Evolutionary conservation across 2,888 invertebrate species (phyloP), one percentile per base, ranked within the genome.

Genomic region (Oxyscelio sp.): DNA sequence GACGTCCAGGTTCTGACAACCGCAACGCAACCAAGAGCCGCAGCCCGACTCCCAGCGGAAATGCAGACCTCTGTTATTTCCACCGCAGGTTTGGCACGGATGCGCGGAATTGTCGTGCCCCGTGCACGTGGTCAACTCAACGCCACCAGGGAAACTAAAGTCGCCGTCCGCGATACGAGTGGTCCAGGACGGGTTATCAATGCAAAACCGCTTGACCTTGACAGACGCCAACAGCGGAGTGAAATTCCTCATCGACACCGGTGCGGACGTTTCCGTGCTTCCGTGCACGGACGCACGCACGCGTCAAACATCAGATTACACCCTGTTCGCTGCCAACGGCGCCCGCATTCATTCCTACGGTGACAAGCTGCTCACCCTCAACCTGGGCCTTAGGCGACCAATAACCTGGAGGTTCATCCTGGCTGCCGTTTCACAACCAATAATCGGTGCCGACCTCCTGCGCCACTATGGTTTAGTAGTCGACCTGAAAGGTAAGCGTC

Each of bases 261-360:
- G 34, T 9, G 34, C 48, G 78, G 86, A 31, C 21, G 81, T 24
- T 11, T 73, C 50, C 0, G 17, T 13, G 4, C 50, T 15, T 38
- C 66, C 9, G 43, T 19, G 45, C 19, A 4, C 34, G 34, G 34
- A 9, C 34, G 34, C 34, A 6, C 6, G 27, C 6, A 27, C 27
- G 27, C 27, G 27, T 27, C 27, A 27, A 27, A 5, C 13, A 56
- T 15, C 52, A 8, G 38, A 63, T 6, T 6, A 89, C 63, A 73
- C 87, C 34, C 82, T 92, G 1, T 89, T 65, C 66, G 92, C 92
- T 11, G 93, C 92, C 0, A 93, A 93, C 54, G 88, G 89, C 8
- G 83, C 91, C 0, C 22, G 56, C 0, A 93, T 93, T 3, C 21
- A 77, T 1, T 92, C 92, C 0, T 93, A 90, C 80, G 92, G 92